Evolutionary conservation across 2,797 vertebrate species (phyloP), one percentile per base, ranked within the genome.

Genomic region (Natrix natrix): DNA sequence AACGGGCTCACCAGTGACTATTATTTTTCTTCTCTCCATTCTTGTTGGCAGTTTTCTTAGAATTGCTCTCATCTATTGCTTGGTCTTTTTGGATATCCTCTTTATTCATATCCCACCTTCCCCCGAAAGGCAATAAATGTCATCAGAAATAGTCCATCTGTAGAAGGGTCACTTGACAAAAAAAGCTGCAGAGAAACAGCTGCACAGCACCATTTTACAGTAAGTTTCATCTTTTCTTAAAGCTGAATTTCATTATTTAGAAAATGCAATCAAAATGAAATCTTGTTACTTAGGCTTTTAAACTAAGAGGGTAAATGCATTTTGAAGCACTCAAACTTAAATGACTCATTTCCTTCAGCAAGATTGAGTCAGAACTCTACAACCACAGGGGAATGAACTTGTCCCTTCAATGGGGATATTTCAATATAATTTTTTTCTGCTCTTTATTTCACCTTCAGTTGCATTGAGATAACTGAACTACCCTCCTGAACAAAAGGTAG

Each of bases 281-380:
- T 93, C 92, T 86, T 93, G 90, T 94, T 92, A 92, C 88, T 78
- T 93, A 28, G 48, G 86, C 2, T 1, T 93, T 96, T 63, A 87
- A 95, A 93, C 89, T 94, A 94, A 94, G 91, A 92, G 93, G 88
- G 89, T 96, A 87, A 95, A 93, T 92, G 89, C 28, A 10, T 90
- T 57, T 95, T 88, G 86, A 88, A 93, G 93, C 90, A 87, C 89
- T 95, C 88, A 92, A 91, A 90, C 91, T 95, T 87, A 83, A 90
- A 90, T 52, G 89, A 97, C 93, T 97, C 97, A 97, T 95, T 97
- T 97, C 97, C 96, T 96, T 93, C 60, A 90, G 69, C 86, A 8
- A 26, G 66, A 90, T 91, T 96, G 97, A 97, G 93, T 96, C 97
- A 97, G 93, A 94, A 94, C 48, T 90, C 94, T 14, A 90, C 91